These are phyloP conservation scores for Rhingia campestris DNA, from an alignment of 2,888 invertebrate genomes.

Conservation along the genomic window DNA sequence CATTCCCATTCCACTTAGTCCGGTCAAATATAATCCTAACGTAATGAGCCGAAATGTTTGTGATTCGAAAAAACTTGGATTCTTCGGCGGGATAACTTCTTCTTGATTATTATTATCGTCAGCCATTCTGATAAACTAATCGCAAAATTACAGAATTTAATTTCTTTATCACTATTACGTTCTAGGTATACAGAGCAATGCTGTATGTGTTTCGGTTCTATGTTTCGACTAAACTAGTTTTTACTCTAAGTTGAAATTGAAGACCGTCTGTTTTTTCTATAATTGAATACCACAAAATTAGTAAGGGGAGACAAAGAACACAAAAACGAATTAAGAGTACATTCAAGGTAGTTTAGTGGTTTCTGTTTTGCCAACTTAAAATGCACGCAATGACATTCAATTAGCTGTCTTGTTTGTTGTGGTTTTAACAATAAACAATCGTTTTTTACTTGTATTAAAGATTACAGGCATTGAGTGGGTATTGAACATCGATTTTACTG, in stretches of 20 bases:
- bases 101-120: conserved; percentile 74
- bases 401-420: conserved; percentile 16
- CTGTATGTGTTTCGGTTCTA: conserved; percentile 43
- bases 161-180: neutral
- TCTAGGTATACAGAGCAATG: neutral
- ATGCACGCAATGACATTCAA: conserved; percentile 24
- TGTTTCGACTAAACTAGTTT: conserved; percentile 56
- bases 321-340: conserved; percentile 52
- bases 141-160: neutral
- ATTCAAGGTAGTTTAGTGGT: conserved; percentile 62
- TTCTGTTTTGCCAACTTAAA: conserved; percentile 39
- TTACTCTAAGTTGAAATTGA: conserved; percentile 34
- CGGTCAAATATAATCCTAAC: conserved; percentile 79
- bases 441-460: conserved; percentile 1
- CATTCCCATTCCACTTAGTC: conserved; percentile 80
- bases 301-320: conserved; percentile 9
- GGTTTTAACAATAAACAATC: conserved; percentile 7
- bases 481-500: conserved; percentile 15
- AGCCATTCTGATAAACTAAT: conserved; percentile 7
- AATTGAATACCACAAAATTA: conserved; percentile 32
- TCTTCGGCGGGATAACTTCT: conserved; percentile 78
- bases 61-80: conserved; percentile 80
- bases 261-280: conserved; percentile 26
- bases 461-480: neutral
- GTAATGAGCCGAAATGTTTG: conserved; percentile 80